Percentiles rank a stretch among this genome's conserved stretches.
phyloP scores from a whole-genome alignment of 2,797 vertebrate species.

The Selene dorsalis region DNA sequence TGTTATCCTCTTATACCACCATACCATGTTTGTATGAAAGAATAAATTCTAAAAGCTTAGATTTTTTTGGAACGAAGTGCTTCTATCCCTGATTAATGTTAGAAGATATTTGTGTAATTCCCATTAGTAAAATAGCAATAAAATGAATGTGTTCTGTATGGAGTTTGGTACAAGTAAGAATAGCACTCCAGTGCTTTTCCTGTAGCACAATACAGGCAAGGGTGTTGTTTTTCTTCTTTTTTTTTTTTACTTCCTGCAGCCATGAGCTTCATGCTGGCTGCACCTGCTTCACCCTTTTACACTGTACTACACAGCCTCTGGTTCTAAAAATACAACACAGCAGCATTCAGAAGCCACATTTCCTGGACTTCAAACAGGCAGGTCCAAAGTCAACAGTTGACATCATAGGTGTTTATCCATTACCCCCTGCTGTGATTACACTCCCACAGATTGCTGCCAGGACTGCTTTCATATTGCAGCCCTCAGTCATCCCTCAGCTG shows the following conservation, averaged over 20 bases:
- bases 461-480: constrained; percentile 48
- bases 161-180: background rate
- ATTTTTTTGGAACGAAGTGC: background rate
- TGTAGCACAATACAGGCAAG: background rate
- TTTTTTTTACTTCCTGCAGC: constrained; percentile 15
- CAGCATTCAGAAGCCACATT: constrained; percentile 39
- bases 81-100: background rate
- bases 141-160: background rate
- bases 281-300: constrained; percentile 44
- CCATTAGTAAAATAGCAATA: background rate
- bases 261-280: constrained; percentile 10
- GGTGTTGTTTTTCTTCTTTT: background rate
- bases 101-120: background rate
- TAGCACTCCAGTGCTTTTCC: constrained; percentile 10
- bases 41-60: background rate
- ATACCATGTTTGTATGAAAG: background rate
- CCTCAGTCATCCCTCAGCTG: constrained; percentile 32
- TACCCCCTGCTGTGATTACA: constrained; percentile 35
- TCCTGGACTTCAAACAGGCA: constrained; percentile 56
- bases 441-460: constrained; percentile 39
- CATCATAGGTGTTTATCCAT: constrained; percentile 51
- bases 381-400: constrained; percentile 59
- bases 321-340: constrained; percentile 58
- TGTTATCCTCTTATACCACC: background rate
- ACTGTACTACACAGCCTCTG: constrained; percentile 26